Evolutionary conservation across 2,888 invertebrate genomes (phyloP), one percentile per base, ranked within the genome.

Genomic region (Pherbina coryleti): DNA sequence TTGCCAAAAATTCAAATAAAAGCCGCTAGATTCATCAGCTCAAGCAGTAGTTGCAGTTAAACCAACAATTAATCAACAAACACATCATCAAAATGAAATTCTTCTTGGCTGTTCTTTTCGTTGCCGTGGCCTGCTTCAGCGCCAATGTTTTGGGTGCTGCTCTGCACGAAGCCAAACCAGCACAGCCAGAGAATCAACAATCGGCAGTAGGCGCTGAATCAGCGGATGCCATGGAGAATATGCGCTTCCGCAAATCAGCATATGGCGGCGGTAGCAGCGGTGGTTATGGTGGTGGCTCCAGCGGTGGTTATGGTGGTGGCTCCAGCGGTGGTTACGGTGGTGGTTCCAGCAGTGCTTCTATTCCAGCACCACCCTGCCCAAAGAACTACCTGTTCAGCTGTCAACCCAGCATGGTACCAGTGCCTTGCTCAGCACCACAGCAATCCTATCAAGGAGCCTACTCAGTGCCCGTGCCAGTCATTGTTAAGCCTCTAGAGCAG

Each of bases 351-450:
- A 53, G 71, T 49, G 72, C 76, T 14, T 75, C 75, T 8, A 76
- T 82, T 14, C 77, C 82, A 5, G 82, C 86, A 5, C 86, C 86
- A 5, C 82, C 84, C 5, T 86, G 86, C 55, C 85, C 86, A 25
- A 80, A 82, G 49, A 86, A 84, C 79, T 86, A 86, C 51, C 73
- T 86, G 67, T 86, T 86, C 72, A 86, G 86, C 79, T 86, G 86
- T 76, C 84, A 85, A 62, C 86, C 86, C 8, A 82, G 83, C 25
- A 73, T 86, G 78, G 78, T 81, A 19, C 84, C 83, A 5, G 84
- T 81, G 8, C 85, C 86, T 2, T 85, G 82, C 74, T 28, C 78
- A 53, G 76, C 60, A 75, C n/a, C 49, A 28, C 82, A 82, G 5
- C 82, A 81, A n/a, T 83, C 83, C 5, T 64, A 74, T 31, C 74